Percentiles rank a stretch among this genome's conserved stretches.
Conservation (phyloP, 2,888 invertebrate species). For the Metalampra italica region DNA sequence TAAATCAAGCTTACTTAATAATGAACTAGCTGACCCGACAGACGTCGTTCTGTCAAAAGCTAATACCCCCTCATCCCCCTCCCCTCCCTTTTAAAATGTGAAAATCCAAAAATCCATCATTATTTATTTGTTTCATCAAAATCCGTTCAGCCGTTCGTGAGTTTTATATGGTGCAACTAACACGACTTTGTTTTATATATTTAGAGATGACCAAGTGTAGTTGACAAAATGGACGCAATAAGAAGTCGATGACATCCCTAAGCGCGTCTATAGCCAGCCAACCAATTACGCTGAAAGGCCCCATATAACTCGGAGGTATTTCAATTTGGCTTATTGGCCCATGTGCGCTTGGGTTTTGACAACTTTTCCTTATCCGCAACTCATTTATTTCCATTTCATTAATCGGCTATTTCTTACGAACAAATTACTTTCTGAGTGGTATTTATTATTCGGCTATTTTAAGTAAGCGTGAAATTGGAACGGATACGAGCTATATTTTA, state of each 20-base stretch:
- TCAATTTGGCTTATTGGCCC: slow-evolving; percentile 74
- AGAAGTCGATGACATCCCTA: slow-evolving; percentile 38
- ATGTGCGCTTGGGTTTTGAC: slow-evolving; percentile 68
- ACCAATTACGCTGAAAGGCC: slow-evolving; percentile 73
- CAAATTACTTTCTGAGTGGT: slow-evolving; percentile 3
- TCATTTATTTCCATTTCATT: slow-evolving; percentile 62
- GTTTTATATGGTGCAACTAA: no score
- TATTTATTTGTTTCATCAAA: no score
- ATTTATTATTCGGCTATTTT: neutral
- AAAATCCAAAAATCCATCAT: no score
- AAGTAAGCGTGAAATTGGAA: neutral
- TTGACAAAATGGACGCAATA: neutral
- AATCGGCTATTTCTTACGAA: slow-evolving; percentile 27
- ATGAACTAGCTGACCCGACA: no score
- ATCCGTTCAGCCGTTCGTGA: no score
- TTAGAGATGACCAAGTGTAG: no score
- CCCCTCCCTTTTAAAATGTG: no score
- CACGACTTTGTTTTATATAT: no score
- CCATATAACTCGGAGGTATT: slow-evolving; percentile 61
- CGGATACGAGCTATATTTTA: no score
- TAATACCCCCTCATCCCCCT: no score
- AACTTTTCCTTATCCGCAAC: slow-evolving; percentile 58
- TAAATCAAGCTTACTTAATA: no score
- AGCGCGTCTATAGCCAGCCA: slow-evolving; percentile 47
- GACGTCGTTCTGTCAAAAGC: no score